phyloP scores from a whole-genome alignment of 2,113 vertebrate genomes.

The Nycticebus coucang region DNA sequence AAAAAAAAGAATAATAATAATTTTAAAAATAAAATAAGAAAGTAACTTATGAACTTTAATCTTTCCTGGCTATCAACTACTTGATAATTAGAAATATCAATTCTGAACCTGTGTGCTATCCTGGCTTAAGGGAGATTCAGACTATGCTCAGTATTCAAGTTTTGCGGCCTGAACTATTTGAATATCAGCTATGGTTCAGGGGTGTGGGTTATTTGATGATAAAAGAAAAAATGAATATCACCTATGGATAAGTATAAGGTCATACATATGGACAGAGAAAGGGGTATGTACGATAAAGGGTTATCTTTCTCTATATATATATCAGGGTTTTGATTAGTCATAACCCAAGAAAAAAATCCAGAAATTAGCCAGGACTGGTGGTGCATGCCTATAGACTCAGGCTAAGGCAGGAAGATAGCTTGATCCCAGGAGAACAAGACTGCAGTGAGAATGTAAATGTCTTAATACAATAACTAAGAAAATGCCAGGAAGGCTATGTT shows the following conservation, averaged over 20 bases:
- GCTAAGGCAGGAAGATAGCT: background rate
- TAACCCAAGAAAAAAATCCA: background rate
- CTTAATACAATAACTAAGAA: no score
- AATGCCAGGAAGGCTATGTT: no score
- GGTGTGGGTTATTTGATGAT: no score
- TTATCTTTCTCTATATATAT: background rate
- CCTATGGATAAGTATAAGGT: background rate
- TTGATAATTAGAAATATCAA: conserved; percentile 4
- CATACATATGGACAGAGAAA: background rate
- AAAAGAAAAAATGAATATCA: background rate
- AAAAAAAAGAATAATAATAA: no score
- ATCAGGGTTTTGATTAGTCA: background rate
- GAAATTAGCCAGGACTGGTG: background rate
- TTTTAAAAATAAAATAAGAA: no score
- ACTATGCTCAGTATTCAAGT: background rate
- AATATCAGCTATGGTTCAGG: no score
- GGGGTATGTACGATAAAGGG: background rate
- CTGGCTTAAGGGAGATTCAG: background rate
- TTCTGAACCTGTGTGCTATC: background rate
- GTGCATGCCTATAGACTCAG: background rate
- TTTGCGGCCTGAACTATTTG: background rate
- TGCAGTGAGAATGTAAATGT: no score
- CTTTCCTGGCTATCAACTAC: background rate
- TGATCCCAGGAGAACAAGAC: background rate
- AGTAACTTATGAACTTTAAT: background rate